A percentile compares a stretch with the other conserved stretches of the same genome.
These are phyloP conservation scores for Drosophila ironensis DNA, from an alignment of 1,140 invertebrate species.

Conservation along the genomic window DNA sequence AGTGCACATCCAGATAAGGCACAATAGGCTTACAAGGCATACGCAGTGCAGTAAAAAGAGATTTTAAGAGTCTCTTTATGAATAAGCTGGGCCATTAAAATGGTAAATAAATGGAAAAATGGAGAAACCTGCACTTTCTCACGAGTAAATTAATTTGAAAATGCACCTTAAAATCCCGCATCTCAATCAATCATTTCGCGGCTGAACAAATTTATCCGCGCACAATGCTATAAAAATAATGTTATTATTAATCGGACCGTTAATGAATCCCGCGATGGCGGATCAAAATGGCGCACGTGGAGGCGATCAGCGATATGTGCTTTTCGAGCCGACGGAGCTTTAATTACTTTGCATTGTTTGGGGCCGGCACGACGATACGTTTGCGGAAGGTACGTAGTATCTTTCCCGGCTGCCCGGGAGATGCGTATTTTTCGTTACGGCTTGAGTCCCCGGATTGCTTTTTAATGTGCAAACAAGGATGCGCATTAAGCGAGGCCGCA, in stretches of 20 bases:
- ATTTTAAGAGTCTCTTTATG: no score
- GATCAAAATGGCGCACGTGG: background rate
- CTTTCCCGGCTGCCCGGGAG: background rate
- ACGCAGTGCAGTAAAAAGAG: background rate
- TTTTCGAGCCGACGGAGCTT: slow-evolving; percentile 29
- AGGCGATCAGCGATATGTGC: slow-evolving; percentile 16
- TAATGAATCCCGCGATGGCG: slow-evolving; percentile 19
- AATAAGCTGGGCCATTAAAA: no score
- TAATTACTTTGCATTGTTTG: slow-evolving; percentile 57
- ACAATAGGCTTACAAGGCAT: no score
- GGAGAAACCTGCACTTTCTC: background rate
- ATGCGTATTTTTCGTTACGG: slow-evolving; percentile 31
- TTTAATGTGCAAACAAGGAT: slow-evolving; percentile 55
- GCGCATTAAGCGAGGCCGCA: slow-evolving; percentile 42
- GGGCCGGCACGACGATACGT: background rate
- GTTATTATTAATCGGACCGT: slow-evolving; percentile 21
- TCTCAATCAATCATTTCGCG: slow-evolving; percentile 12
- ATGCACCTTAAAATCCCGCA: background rate
- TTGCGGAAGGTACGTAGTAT: slow-evolving; percentile 6
- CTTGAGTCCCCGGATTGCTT: slow-evolving; percentile 39
- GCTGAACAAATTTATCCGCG: slow-evolving; percentile 8
- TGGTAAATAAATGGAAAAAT: no score
- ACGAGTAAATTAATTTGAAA: background rate
- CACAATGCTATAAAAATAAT: slow-evolving; percentile 29
- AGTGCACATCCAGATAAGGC: no score